Evolutionary conservation across 2,888 invertebrate genomes (phyloP).

Genomic region (Agonum fuliginosum): DNA sequence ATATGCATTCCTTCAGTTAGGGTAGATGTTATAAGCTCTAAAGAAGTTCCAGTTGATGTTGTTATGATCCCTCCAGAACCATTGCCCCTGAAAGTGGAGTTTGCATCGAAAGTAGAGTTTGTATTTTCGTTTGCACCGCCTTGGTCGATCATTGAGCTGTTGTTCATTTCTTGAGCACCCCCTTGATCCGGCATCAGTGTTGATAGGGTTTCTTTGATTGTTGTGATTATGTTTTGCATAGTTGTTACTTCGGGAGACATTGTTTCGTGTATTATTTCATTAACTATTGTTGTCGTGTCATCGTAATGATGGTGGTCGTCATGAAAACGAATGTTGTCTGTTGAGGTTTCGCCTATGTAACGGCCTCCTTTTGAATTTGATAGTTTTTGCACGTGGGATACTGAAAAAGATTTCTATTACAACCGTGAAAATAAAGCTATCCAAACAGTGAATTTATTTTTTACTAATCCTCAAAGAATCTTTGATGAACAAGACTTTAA

Average conservation of each 20-base stretch:
- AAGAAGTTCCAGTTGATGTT: conserved; percentile 28
- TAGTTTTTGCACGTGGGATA: too few relatives aligned
- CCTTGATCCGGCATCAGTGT: background rate
- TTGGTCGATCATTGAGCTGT: background rate
- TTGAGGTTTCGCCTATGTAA: too few relatives aligned
- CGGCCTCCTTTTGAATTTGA: too few relatives aligned
- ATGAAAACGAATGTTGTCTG: too few relatives aligned
- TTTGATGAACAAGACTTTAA: too few relatives aligned
- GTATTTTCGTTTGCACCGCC: background rate
- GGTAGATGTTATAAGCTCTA: conserved; percentile 5
- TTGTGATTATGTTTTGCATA: background rate
- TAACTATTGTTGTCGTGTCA: too few relatives aligned
- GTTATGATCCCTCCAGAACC: background rate
- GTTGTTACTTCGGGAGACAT: background rate
- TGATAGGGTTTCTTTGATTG: background rate
- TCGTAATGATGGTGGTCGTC: too few relatives aligned
- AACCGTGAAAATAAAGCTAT: too few relatives aligned
- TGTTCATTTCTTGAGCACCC: background rate
- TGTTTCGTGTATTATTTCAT: too few relatives aligned
- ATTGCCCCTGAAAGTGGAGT: background rate
- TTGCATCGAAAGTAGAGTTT: background rate
- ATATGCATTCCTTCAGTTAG: conserved; percentile 19
- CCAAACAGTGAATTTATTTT: too few relatives aligned
- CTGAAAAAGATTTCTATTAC: too few relatives aligned
- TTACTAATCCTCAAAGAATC: too few relatives aligned